Conservation (phyloP, 2,888 invertebrate species). For the Rhimphoctona megacephalus region DNA sequence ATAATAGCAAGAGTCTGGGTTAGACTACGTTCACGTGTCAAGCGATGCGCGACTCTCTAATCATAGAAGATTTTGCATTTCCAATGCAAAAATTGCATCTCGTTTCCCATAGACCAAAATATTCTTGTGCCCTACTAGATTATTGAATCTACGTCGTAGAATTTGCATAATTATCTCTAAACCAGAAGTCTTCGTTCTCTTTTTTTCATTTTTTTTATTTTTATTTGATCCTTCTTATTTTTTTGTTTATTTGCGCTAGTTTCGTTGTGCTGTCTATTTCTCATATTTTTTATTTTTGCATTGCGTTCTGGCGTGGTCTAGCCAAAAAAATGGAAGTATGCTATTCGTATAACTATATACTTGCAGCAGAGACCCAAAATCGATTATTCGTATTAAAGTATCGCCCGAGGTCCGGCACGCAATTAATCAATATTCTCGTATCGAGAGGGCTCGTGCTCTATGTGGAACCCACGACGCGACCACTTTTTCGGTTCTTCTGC, state of each 20-base stretch:
- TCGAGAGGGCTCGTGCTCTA: slow-evolving; percentile 54
- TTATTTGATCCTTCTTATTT: slow-evolving; percentile 27
- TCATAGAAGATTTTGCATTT: slow-evolving; percentile 45
- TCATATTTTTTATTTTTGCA: slow-evolving; percentile 20
- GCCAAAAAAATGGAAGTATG: slow-evolving; percentile 32
- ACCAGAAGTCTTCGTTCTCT: slow-evolving; percentile 38
- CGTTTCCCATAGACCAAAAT: slow-evolving; percentile 41
- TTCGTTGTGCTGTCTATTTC: slow-evolving; percentile 35
- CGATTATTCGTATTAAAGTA: slow-evolving; percentile 77
- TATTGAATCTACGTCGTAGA: slow-evolving; percentile 56
- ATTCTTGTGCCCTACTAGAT: slow-evolving; percentile 36
- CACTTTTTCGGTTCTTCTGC: slow-evolving; percentile 50
- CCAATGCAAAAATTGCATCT: slow-evolving; percentile 51
- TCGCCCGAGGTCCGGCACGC: slow-evolving; percentile 77
- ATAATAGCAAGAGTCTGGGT: neutral
- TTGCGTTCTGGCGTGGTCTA: slow-evolving; percentile 50
- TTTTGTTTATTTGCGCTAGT: slow-evolving; percentile 11
- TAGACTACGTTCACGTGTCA: slow-evolving; percentile 43
- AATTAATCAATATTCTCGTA: slow-evolving; percentile 75
- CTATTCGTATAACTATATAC: slow-evolving; percentile 27
- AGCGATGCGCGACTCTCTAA: slow-evolving; percentile 39
- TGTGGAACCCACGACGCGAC: slow-evolving; percentile 29
- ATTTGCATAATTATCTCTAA: slow-evolving; percentile 68
- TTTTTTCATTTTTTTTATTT: slow-evolving; percentile 27
- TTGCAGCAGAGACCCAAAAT: slow-evolving; percentile 49